Base-by-base conservation (phyloP, 92 coral and sea anemone genomes). In the Bergia sp. region DNA sequence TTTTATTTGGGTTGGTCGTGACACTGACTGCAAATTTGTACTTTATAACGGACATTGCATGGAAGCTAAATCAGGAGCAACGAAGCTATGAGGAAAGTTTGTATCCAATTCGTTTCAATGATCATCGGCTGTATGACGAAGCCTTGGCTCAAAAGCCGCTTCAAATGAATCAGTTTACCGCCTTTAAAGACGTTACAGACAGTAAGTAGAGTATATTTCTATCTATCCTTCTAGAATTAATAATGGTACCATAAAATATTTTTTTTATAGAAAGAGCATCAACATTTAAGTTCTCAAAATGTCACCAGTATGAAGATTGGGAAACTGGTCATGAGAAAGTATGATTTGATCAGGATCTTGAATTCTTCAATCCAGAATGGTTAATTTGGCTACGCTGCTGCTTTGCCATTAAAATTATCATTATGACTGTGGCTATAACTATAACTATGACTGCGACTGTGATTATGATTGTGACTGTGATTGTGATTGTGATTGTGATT, bases 21-120 rank as follows among this genome's bases (percentile, higher is more conserved):
- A 84, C 87, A 15, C 38, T 84, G 16, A 41, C 12, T 23, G 87
- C 87, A 37, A 84, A 84, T 45, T 55, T 84, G 64, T 84, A 84
- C 40, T 84, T 84, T 29, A 47, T 84, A 4, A 29, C 65, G 23
- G 87, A 71, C 66, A 71, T 84, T 21, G 79, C 87, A 37, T 71
- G 36, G 87, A 84, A 84, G 13, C 47, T 69, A 55, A 84, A 71
- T 8, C 64, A 84, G 29, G 87, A 84, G 37, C 67, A 69, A 45
- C 29, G 67, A 37, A 15, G 36, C 0, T 82, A 72, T 49, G 44
- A 7, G 12, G 36, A 15, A 72, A 43, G 2, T 36, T 4, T 29
- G 29, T 29, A 53, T 37, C 69, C 36, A 80, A 8, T 50, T 36
- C 67, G 64, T 20, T 43, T 43, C 20, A 44, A 7, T 12, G 43